Evolutionary conservation across 2,888 invertebrate species (phyloP).

Genomic region (Drosophila nr. perissopoda): DNA sequence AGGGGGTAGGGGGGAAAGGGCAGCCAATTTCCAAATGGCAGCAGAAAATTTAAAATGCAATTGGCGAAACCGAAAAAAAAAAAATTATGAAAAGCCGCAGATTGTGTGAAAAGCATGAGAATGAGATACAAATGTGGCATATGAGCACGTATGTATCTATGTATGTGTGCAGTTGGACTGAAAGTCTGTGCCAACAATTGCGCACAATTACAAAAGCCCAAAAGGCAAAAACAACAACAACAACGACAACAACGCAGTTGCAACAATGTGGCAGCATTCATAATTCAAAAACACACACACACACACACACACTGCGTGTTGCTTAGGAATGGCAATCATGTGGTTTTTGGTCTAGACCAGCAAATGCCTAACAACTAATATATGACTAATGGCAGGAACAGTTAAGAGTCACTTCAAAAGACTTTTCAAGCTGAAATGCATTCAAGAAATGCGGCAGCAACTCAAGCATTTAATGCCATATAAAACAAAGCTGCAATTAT

Average conservation of each 20-base stretch:
- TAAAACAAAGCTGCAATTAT: not conserved
- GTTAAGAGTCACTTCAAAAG: slow-evolving; percentile 10
- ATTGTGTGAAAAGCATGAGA: slow-evolving; percentile 41
- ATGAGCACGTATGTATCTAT: slow-evolving; percentile 19
- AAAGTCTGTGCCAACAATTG: slow-evolving; percentile 48
- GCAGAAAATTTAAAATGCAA: slow-evolving; percentile 51
- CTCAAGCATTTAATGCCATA: not conserved
- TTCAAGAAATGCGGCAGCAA: not conserved
- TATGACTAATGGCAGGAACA: slow-evolving; percentile 13
- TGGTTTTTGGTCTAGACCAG: slow-evolving; percentile 39
- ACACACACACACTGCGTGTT: not conserved
- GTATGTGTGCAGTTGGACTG: slow-evolving; percentile 3
- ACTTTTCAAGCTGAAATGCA: slow-evolving; percentile 4
- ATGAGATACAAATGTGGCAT: slow-evolving; percentile 44
- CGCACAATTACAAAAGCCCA: slow-evolving; percentile 61
- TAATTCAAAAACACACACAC: slow-evolving; percentile 56
- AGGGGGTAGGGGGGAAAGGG: not conserved
- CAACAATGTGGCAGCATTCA: slow-evolving; percentile 71
- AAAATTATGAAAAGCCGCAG: slow-evolving; percentile 20
- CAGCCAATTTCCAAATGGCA: slow-evolving; percentile 48
- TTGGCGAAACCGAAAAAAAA: slow-evolving; percentile 33
- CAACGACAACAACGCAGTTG: slow-evolving; percentile 60
- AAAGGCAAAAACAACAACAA: slow-evolving; percentile 44
- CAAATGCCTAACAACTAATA: slow-evolving; percentile 12
- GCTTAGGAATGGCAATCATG: slow-evolving; percentile 34